Conservation (phyloP, 2,888 invertebrate species). For the Harpalus rubripes region DNA sequence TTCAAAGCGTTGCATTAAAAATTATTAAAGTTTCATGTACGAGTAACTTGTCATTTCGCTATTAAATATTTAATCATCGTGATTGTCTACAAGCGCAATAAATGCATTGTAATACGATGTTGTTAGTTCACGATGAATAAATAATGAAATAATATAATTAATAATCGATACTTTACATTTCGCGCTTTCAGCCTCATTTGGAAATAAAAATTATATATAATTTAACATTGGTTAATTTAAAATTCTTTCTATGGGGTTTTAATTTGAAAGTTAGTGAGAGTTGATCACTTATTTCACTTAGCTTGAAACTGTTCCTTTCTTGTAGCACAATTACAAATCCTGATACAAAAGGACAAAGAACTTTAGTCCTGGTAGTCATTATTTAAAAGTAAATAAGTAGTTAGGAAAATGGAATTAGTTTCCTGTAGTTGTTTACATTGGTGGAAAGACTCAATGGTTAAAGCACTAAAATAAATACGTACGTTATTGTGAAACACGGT, state of each 20-base stretch:
- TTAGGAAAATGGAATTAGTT: slow-evolving; percentile 28
- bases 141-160: slow-evolving; percentile 16
- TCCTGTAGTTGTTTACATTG: background rate
- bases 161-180: slow-evolving; percentile 3
- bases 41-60: background rate
- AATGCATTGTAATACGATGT: slow-evolving; percentile 10
- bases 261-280: background rate
- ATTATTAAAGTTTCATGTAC: background rate
- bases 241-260: background rate
- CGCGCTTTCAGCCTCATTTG: background rate
- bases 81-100: background rate
- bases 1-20: background rate
- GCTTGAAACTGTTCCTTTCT: background rate
- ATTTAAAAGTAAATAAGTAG: slow-evolving; percentile 21
- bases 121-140: slow-evolving; percentile 1
- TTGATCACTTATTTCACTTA: background rate
- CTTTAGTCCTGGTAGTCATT: slow-evolving; percentile 1
- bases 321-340: slow-evolving; percentile 2
- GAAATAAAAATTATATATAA: no score
- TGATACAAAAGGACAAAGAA: slow-evolving; percentile 6
- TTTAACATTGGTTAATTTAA: no score
- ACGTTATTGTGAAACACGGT: no score
- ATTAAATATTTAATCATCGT: slow-evolving; percentile 15
- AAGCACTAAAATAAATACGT: background rate
- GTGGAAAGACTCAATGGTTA: background rate